A percentile compares a stretch with the other conserved stretches of the same genome.
phyloP scores from a whole-genome alignment of 2,113 vertebrate species.

The Erythrocercus mccallii region DNA sequence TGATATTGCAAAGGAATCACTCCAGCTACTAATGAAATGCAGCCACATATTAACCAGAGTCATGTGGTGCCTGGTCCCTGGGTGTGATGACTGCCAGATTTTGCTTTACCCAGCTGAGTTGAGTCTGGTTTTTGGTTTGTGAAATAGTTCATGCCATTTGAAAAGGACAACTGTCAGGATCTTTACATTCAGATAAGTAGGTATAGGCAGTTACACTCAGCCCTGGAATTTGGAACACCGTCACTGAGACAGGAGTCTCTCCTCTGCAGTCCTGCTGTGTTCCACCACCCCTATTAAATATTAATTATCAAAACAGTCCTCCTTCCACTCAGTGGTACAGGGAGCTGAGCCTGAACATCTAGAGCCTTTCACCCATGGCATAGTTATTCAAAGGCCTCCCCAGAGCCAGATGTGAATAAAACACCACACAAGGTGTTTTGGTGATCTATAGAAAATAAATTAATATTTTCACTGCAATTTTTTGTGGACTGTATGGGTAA shows the following conservation, averaged over 20 bases:
- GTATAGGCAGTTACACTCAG: background rate
- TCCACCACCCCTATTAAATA: background rate
- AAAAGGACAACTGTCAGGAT: background rate
- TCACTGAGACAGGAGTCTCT: background rate
- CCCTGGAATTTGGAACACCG: background rate
- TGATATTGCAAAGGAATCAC: constrained; percentile 5
- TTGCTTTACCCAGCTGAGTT: background rate
- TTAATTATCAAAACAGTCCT: background rate
- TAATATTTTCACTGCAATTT: background rate
- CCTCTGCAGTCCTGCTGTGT: background rate
- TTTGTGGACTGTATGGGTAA: background rate
- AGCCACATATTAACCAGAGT: constrained; percentile 15
- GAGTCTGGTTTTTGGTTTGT: background rate
- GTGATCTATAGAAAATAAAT: background rate
- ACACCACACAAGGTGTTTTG: background rate
- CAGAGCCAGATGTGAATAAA: background rate
- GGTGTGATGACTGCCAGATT: background rate
- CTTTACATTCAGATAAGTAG: background rate
- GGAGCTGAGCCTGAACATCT: background rate
- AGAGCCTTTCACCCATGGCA: background rate
- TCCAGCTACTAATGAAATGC: constrained; percentile 45
- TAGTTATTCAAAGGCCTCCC: background rate
- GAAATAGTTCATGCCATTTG: background rate
- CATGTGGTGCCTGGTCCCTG: background rate
- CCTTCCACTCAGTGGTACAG: background rate